Evolutionary conservation across 2,797 vertebrate species (phyloP), one percentile per base, ranked within the genome.

Genomic region (Heterohyrax brucei): DNA sequence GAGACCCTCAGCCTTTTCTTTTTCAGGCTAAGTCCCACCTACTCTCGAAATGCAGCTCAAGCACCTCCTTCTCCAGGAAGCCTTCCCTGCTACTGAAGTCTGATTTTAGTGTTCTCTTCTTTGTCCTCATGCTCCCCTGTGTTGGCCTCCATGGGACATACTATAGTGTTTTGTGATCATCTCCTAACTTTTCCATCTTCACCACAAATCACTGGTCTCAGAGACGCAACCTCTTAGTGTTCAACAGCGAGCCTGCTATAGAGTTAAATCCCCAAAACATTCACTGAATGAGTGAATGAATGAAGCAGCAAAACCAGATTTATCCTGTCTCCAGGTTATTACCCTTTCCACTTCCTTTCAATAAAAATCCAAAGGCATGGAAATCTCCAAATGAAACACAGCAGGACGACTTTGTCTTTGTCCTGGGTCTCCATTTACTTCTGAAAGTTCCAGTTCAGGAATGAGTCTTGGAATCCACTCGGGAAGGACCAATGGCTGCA

Each of bases 11-110:
- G 28, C 72, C 22, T 33, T 30, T 19, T 19, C 46, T 89, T 46
- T 78, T 72, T 66, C 59, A 46, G 46, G 81, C 48, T 22, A 30
- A 39, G 33, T 61, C 39, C 46, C 56, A 44, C 46, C 44, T 46
- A 3, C 94, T 50, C 66, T 24, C 44, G 39, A 93, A 59, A 84
- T 12, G 33, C 78, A 73, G 78, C 48, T 53, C 12, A 64, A 8
- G 5, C 80, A 44, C 70, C 28, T 66, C 66, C 75, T 83, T 80
- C 80, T 89, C 91, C 85, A 30, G 68, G 62, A 89, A 95, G 59
- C 1, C 59, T 30, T 50, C 30, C 33, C 88, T 86, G 64, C 22
- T 12, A 5, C 59, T 28, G 28, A 22, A 0, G 0, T 46, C 56
- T 75, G 61, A 77, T 80, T 39, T n/a, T 10, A 16, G 28, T 3